Evolutionary conservation across 2,797 vertebrate species (phyloP), one percentile per base, ranked within the genome.

Genomic region (Agapornis canus): DNA sequence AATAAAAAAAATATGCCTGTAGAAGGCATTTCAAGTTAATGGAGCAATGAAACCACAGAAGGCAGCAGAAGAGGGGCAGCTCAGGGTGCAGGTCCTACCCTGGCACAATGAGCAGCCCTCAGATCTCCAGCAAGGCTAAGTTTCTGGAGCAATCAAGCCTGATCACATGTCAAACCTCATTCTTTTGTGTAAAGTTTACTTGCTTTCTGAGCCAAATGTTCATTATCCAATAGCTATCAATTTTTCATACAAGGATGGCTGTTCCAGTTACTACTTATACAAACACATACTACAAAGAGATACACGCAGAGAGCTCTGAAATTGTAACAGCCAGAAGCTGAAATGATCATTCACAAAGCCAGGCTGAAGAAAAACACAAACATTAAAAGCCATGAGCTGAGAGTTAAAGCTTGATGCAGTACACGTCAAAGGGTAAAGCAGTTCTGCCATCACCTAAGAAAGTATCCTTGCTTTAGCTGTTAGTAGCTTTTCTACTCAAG

Each of bases 61-160:
- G 39, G 83, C 43, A 84, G 65, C 7, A 39, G 48, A 52, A 60
- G 75, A 70, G 18, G 35, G 16, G 61, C 60, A 59, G 54, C 26
- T 10, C 35, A 17, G 32, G 31, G 57, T 39, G 11, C 15, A 2
- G 40, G 85, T 59, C 57, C 69, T 59, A 56, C 48, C 39, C 32
- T 43, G 68, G 64, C 84, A 83, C 56, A 57, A 42, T 66, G 27
- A 84, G 40, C 40, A 81, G 76, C 31, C 52, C 39, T 45, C 52
- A 51, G 80, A 88, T 54, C 73, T 69, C 29, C 82, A 91, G 77
- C 73, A 68, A 11, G 31, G 40, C 13, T 57, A 73, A 65, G 47
- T 39, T 95, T 90, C 89, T 88, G 45, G 48, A 94, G 87, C 82
- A 94, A 91, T 81, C 60, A 64, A 70, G 69, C 32, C 85, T 94